Evolutionary conservation across 2,797 vertebrate species (phyloP), one percentile per base, ranked within the genome.

Genomic region (Epinephelus malabaricus): DNA sequence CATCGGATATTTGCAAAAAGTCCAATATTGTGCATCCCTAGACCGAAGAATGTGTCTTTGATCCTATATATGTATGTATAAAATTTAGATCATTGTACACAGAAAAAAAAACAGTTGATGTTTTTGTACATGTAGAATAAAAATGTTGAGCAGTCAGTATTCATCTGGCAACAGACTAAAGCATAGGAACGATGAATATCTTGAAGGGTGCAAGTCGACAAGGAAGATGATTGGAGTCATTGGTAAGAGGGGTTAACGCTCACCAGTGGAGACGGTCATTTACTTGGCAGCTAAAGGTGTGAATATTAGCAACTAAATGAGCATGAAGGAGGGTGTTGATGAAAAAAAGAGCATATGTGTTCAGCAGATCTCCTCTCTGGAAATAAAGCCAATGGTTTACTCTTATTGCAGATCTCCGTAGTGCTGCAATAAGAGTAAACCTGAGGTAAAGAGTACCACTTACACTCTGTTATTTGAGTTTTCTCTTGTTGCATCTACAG

Each of bases 271-370:
- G 63, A 61, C 15, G 34, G 58, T 79, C 21, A 73, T 84, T 86
- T 78, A 70, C 38, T 80, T 77, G 70, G 63, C 80, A 86, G 75
- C 43, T 73, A 59, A 84, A 82, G 62, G 83, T 86, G 86, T 84
- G 71, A 90, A 82, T 71, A 67, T 66, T 73, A 86, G 64, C 54
- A 82, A 56, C 45, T 68, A 70, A 82, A 85, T 79, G 18, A 87
- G 74, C 13, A 14, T 73, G 77, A 88, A 81, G 23, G 17, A 88
- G 58, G 69, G 74, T 83, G 85, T 78, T 84, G 60, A 81, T 61
- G 47, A 19, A 73, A 78, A 78, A 79, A 76, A 68, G 19, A 79
- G 21, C 68, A 73, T 69, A 50, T 84, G 78, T 73, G 81, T 68
- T 69, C 7, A 68, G 51, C 34, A 46, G 51, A 69, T 70, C 53